phyloP scores from a whole-genome alignment of 2,797 vertebrate species.

The Babyrousa celebensis region DNA sequence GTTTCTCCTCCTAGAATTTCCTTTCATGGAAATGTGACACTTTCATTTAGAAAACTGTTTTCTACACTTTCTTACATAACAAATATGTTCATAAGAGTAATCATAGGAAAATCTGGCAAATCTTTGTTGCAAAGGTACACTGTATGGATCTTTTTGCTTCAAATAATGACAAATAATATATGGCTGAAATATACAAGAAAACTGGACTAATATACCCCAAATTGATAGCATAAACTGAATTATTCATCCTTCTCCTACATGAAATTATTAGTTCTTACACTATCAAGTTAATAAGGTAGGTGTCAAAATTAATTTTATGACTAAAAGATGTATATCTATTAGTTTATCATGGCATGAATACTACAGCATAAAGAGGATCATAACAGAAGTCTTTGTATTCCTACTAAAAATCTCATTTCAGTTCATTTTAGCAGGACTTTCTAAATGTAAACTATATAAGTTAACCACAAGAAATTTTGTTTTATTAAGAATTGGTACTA shows the following conservation, averaged over 20 bases:
- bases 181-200: constrained; percentile 66
- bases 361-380: neutral
- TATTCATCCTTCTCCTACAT: constrained; percentile 33
- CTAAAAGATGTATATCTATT: constrained; percentile 7
- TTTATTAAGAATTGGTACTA: neutral
- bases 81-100: constrained; percentile 31
- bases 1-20: constrained; percentile 55
- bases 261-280: constrained; percentile 1
- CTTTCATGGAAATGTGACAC: constrained; percentile 30
- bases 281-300: constrained; percentile 35
- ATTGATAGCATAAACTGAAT: constrained; percentile 42
- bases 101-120: constrained; percentile 32
- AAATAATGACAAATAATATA: constrained; percentile 29
- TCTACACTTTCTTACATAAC: constrained; percentile 29
- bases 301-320: constrained; percentile 43
- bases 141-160: neutral
- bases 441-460: constrained; percentile 18
- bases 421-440: constrained; percentile 44
- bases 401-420: neutral
- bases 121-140: neutral
- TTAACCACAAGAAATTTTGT: constrained; percentile 6
- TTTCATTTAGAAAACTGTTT: constrained; percentile 67
- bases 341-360: neutral
- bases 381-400: neutral
- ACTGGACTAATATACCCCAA: neutral